Evolutionary conservation across 2,888 invertebrate genomes (phyloP).

Genomic region (Cataglyphis cursor): DNA sequence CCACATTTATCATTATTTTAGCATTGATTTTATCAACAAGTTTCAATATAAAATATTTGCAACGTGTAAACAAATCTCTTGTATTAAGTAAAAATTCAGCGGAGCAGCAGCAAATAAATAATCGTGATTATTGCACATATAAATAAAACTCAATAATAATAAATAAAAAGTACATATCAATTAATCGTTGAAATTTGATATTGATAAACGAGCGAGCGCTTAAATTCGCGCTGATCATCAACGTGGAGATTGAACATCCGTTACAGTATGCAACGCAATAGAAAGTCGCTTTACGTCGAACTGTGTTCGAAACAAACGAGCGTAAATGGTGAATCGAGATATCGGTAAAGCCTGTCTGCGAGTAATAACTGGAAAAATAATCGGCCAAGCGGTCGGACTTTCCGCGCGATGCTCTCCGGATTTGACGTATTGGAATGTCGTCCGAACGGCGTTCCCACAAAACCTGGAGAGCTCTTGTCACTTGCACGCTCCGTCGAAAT

Average conservation of each 20-base stretch:
- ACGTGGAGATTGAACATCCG: slow-evolving; percentile 63
- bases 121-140: neutral
- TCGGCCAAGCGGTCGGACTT: slow-evolving; percentile 68
- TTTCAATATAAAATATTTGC: slow-evolving; percentile 7
- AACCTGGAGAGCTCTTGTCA: slow-evolving; percentile 73
- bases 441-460: slow-evolving; percentile 68
- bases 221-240: slow-evolving; percentile 23
- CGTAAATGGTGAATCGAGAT: slow-evolving; percentile 71
- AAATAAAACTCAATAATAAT: slow-evolving; percentile 13
- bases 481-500: slow-evolving; percentile 74
- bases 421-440: slow-evolving; percentile 76
- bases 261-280: slow-evolving; percentile 54
- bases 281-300: slow-evolving; percentile 72
- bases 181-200: slow-evolving; percentile 24
- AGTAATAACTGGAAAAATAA: slow-evolving; percentile 76
- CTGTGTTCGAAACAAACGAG: slow-evolving; percentile 52
- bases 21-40: slow-evolving; percentile 3
- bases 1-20: slow-evolving; percentile 14
- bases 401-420: slow-evolving; percentile 62
- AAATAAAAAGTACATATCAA: slow-evolving; percentile 6
- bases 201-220: slow-evolving; percentile 15
- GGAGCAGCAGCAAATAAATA: neutral
- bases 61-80: neutral
- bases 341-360: slow-evolving; percentile 67
- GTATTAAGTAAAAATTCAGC: neutral